A percentile compares a stretch with the other conserved stretches of the same genome.
Evolutionary conservation across 35 echinoderm and acorn worm species (phyloP).

Genomic region (Eucidaris tribuloides): DNA sequence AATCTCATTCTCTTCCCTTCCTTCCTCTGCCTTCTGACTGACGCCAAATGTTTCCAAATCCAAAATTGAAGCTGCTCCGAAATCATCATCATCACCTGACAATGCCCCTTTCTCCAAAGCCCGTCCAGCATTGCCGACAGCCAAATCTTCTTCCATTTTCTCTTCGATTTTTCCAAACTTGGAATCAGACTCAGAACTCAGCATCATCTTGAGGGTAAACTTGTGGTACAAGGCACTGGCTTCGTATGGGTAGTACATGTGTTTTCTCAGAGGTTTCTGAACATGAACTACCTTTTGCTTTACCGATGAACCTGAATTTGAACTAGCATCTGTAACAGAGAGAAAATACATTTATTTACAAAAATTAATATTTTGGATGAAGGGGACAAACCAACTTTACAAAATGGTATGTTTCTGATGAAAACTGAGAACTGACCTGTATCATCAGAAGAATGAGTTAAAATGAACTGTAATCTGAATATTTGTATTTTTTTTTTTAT

Average conservation of each 20-base stretch:
- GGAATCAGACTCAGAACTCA: not conserved
- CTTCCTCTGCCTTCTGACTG: not conserved
- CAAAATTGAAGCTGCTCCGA: no score
- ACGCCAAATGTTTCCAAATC: constrained; percentile 3
- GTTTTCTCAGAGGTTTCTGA: constrained; percentile 12
- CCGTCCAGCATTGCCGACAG: not conserved
- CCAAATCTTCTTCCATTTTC: not conserved
- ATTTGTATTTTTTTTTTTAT: no score
- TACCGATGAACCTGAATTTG: no score
- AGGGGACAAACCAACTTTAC: no score
- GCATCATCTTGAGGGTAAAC: not conserved
- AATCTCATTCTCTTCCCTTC: not conserved
- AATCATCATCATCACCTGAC: not conserved
- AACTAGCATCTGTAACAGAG: no score
- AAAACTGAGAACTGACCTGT: no score
- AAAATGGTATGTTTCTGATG: no score
- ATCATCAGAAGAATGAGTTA: no score
- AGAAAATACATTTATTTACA: no score
- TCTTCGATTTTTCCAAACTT: no score
- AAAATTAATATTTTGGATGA: no score
- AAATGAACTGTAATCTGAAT: no score
- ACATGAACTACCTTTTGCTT: constrained; percentile 1
- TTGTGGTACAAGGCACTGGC: constrained; percentile 1
- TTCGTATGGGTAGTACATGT: not conserved
- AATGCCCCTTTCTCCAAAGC: not conserved